phyloP scores from a whole-genome alignment of 1,140 invertebrate genomes.

The Heliconius eleuchia region DNA sequence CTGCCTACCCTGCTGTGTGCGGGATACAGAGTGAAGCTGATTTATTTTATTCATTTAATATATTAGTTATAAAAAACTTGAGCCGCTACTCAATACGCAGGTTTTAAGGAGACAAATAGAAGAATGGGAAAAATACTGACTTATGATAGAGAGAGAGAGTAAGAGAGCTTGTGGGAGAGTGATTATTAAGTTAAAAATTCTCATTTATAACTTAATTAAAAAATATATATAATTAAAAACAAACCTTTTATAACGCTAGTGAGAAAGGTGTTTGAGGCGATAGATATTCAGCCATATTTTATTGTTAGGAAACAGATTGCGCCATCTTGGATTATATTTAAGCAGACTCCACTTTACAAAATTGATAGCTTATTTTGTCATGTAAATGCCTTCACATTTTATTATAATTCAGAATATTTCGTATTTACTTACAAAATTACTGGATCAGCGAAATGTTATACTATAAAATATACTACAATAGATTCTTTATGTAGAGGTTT shows the following conservation, averaged over 20 bases:
- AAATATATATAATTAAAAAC: background rate
- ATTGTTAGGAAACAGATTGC: conserved; percentile 45
- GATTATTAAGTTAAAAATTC: background rate
- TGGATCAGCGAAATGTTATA: background rate
- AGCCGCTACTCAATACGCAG: no score
- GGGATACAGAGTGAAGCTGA: no score
- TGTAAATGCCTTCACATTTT: conserved; percentile 26
- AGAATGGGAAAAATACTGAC: no score
- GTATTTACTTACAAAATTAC: conserved; percentile 3
- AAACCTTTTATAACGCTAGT: conserved; percentile 9
- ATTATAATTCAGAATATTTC: conserved; percentile 17
- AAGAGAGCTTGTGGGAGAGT: no score
- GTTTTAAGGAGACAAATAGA: no score
- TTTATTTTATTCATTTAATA: background rate
- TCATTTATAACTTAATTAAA: background rate
- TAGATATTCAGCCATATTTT: conserved; percentile 43
- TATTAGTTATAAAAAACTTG: no score
- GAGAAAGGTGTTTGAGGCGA: conserved; percentile 26
- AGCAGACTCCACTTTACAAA: conserved; percentile 37
- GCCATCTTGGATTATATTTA: conserved; percentile 39
- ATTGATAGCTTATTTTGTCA: conserved; percentile 46
- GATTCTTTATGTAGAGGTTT: background rate
- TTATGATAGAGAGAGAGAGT: no score
- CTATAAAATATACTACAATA: background rate
- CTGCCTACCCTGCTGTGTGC: no score